Percentiles rank a stretch among this genome's conserved stretches.
These are phyloP conservation scores for Celastrina argiolus DNA, from an alignment of 2,888 invertebrate genomes.

Conservation along the genomic window DNA sequence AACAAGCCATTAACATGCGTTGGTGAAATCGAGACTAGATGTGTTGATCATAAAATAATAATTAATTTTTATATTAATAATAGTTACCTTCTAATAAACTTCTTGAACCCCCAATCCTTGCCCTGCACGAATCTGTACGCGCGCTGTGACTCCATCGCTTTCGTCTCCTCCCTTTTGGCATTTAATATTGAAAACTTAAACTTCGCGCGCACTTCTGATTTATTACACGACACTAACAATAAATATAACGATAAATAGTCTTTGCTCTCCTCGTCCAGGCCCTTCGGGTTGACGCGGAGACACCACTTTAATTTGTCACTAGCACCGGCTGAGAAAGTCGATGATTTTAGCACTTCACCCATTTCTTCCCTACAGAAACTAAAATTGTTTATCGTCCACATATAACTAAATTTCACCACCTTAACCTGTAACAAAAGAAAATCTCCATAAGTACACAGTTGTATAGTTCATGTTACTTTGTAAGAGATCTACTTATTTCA, in stretches of 20 bases:
- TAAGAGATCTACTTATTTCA: no score
- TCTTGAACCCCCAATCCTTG: slow-evolving; percentile 99
- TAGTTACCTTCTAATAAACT: slow-evolving; percentile 93
- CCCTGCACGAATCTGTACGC: slow-evolving; percentile 99
- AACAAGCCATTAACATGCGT: no score
- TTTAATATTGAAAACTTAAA: slow-evolving; percentile 99
- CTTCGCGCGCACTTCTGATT: slow-evolving; percentile 99
- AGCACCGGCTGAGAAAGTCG: slow-evolving; percentile 99
- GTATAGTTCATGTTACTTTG: background rate
- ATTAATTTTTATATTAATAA: no score
- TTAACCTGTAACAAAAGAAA: slow-evolving; percentile 89
- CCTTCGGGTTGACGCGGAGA: slow-evolving; percentile 99
- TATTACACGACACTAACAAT: slow-evolving; percentile 99
- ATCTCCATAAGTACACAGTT: background rate
- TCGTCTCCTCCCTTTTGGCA: slow-evolving; percentile 99
- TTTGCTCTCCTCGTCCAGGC: slow-evolving; percentile 99
- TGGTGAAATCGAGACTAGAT: no score
- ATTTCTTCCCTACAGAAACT: slow-evolving; percentile 99
- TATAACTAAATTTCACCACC: slow-evolving; percentile 99
- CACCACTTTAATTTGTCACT: slow-evolving; percentile 99
- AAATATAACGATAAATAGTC: slow-evolving; percentile 99
- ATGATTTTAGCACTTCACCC: slow-evolving; percentile 99
- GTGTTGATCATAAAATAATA: no score
- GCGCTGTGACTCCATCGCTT: slow-evolving; percentile 98
- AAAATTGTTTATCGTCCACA: slow-evolving; percentile 99